phyloP scores from a whole-genome alignment of 2,797 vertebrate species.

The Hippocampus kuda region DNA sequence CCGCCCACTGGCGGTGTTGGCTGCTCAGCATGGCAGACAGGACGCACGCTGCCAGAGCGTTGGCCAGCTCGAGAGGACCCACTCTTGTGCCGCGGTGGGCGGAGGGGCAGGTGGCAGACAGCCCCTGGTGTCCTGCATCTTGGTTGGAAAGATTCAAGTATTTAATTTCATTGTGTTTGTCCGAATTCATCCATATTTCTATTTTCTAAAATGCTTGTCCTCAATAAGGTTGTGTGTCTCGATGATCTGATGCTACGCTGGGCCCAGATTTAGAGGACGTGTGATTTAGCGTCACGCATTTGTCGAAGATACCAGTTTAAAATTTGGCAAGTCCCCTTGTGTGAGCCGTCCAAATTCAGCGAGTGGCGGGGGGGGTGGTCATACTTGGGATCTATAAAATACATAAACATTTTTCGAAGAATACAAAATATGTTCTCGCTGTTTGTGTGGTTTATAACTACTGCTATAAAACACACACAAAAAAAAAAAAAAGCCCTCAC shows the following conservation, averaged over 20 bases:
- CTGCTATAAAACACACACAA: too few species aligned
- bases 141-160: neutral
- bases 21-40: slow-evolving; percentile 68
- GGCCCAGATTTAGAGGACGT: too few species aligned
- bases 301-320: too few species aligned
- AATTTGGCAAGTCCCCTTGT: too few species aligned
- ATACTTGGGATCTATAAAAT: too few species aligned
- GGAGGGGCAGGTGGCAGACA: slow-evolving; percentile 43
- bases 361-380: too few species aligned
- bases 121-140: slow-evolving; percentile 50
- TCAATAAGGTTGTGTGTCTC: neutral
- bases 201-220: neutral
- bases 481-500: too few species aligned
- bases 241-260: too few species aligned
- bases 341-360: too few species aligned
- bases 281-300: neutral
- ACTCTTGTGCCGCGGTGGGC: slow-evolving; percentile 55
- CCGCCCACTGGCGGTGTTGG: slow-evolving; percentile 71
- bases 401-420: too few species aligned
- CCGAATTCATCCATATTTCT: neutral
- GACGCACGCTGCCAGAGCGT: slow-evolving; percentile 70
- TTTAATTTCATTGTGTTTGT: neutral
- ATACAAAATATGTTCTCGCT: too few species aligned
- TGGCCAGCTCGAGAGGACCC: slow-evolving; percentile 70
- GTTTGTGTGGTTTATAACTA: too few species aligned